Base-by-base conservation (phyloP, 2,888 invertebrate genomes). In the Nyleta sp. region DNA sequence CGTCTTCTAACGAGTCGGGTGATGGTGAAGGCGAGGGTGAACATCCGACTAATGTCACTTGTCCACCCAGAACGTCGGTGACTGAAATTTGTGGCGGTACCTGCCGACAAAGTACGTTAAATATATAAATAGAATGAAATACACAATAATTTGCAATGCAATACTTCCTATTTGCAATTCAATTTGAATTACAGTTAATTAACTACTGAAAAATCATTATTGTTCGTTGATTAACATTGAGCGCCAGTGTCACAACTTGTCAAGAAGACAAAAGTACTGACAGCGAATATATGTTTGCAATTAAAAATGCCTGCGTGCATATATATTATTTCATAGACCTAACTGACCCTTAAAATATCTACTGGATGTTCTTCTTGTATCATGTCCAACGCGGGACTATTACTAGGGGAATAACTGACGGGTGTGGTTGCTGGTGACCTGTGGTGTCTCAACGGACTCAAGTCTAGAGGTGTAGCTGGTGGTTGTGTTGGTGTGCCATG, bases 61-160 rank as follows among this genome's bases (percentile, higher is more conserved):
- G 96, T 5, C 95, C 96, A 0, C 98, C 98, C 62, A 96, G 92
- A 60, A 97, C 97, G 88, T 98, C 98, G 0, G 98, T 98, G 8
- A 98, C 93, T 83, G 97, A 97, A 76, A 98, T 98, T 90, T 97
- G 97, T 0, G 98, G 97, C 44, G 92, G 91, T 75, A 90, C 87
- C 90, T 91, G 81, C 35, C 13, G 10, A 48, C 24, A 7, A 33
- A 24, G 18, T 42, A 17, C 35, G 35, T 15, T 65, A 33, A 13
- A 17, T 38, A 20, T 31, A 65, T 11, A 28, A 24, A 50, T 50
- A 50, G 11, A 8, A n/a, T n/a, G n/a, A n/a, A n/a, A n/a, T n/a
- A n/a, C n/a, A n/a, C n/a, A n/a, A 48, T 38, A 3, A 42, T 15
- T 42, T 15, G 13, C 3, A 38, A n/a, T n/a, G n/a, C n/a, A n/a